Evolutionary conservation across 2,888 invertebrate genomes (phyloP), one percentile per base, ranked within the genome.

Genomic region (Cabera pusaria): DNA sequence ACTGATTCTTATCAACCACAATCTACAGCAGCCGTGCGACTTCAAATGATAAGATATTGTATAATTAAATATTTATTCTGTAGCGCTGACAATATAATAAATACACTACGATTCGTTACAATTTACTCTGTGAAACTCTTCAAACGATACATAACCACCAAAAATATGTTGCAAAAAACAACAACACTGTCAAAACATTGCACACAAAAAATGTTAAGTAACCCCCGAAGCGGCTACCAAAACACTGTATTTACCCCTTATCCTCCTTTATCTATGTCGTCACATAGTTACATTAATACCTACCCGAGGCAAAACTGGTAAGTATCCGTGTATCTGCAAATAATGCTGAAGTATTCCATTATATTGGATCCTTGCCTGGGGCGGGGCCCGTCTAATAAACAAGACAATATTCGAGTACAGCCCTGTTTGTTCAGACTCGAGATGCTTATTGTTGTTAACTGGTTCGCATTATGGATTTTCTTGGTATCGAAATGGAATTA

Each of bases 281-380:
- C 71, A 62, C 72, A 60, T 65, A 77, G 76, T 75, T 81, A 78
- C 74, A 77, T 74, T 84, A 84, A 84, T 82, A 81, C 74, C 47
- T 45, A 72, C 86, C 77, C 41, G 57, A 34, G 81, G 87, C 85
- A 57, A 56, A 69, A 72, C 66, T 73, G 63, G 74, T 77, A 81
- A 76, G 76, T 79, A 79, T 69, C 75, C 71, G 63, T 79, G 82
- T 81, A 75, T 81, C 80, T 74, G 82, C 84, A 86, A 87, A 87
- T 86, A 88, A 81, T 74, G 73, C 73, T 78, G 75, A 85, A 87
- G 83, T 86, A 87, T 88, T 86, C 82, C 80, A 86, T 87, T 87
- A 87, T 87, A 85, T 85, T 75, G 77, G 80, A 86, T 82, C 87
- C 87, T 80, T 59, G 82, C 87, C 83, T 52, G 44, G 48, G 86